phyloP scores from a whole-genome alignment of 2,113 vertebrate genomes.

The Turdus rufiventris region DNA sequence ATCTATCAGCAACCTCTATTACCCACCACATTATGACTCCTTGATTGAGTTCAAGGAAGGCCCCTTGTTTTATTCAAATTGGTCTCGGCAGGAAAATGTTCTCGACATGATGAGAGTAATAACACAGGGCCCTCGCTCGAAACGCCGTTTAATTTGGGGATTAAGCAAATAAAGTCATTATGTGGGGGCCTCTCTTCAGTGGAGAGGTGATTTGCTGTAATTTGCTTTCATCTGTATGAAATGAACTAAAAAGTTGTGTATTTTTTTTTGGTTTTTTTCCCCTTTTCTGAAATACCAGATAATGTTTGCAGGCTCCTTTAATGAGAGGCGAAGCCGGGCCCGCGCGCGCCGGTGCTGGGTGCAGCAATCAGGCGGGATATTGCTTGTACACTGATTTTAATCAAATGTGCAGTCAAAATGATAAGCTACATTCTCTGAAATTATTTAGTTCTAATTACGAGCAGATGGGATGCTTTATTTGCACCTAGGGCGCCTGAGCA shows the following conservation, averaged over 20 bases:
- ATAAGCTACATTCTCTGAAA: constrained; percentile 96
- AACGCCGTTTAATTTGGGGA: constrained; percentile 97
- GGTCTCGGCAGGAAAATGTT: constrained; percentile 97
- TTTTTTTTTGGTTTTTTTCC: not conserved
- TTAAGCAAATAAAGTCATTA: constrained; percentile 99
- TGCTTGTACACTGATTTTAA: constrained; percentile 88
- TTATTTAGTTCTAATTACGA: constrained; percentile 99
- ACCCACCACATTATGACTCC: constrained; percentile 89
- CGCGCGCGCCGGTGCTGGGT: constrained; percentile 61
- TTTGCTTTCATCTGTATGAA: constrained; percentile 87
- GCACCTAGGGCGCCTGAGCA: constrained; percentile 97
- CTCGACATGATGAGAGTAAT: constrained; percentile 95
- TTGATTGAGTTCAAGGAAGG: constrained; percentile 91
- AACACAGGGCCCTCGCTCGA: constrained; percentile 87
- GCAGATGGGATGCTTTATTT: constrained; percentile 99
- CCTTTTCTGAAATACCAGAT: constrained; percentile 71
- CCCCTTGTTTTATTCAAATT: constrained; percentile 96
- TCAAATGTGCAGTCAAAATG: constrained; percentile 98
- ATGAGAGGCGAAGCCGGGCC: constrained; percentile 64
- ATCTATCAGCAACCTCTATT: constrained; percentile 93
- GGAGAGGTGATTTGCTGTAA: constrained; percentile 91
- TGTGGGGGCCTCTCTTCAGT: constrained; percentile 85
- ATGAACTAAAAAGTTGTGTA: constrained; percentile 88
- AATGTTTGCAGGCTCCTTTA: constrained; percentile 74
- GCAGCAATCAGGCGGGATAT: constrained; percentile 73